Evolutionary conservation across 2,797 vertebrate genomes (phyloP), one percentile per base, ranked within the genome.

Genomic region (Enteromius viviparus): DNA sequence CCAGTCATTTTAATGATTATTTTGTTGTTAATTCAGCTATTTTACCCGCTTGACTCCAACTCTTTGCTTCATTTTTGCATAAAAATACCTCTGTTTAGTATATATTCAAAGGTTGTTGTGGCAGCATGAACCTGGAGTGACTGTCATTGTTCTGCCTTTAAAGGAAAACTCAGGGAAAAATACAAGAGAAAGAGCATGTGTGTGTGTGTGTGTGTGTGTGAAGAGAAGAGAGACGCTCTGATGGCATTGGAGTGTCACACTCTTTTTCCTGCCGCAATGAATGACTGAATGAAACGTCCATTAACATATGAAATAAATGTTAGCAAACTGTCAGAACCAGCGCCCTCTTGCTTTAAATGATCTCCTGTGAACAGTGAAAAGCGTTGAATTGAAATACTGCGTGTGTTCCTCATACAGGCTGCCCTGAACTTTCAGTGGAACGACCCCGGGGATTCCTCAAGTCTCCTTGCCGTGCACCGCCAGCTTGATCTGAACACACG

Each of bases 281-380:
- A 83, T 62, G 76, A 81, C 49, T 68, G 62, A 75, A 80, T 82
- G 26, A 81, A 83, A 51, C 34, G 1, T 17, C 37, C 47, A 82
- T 87, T 82, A 69, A 58, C 80, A 82, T 85, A 82, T 79, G 80
- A 87, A 80, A 74, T 80, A 55, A 76, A 82, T 66, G 80, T 64
- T 64, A 74, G 34, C 37, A 64, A 69, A 74, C 75, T 87, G 69
- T 68, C 66, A 62, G 55, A 53, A 60, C 55, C 51, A 72, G 58
- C 62, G 32, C 19, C 71, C n/a, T 62, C 66, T 53, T 53, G 66
- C 81, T 58, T 76, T 45, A 71, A 81, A 76, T 69, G 53, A 79
- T 84, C 70, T 80, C 78, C 62, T 45, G 78, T 84, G 83, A 84
- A 84, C 83, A 47, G 84, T 69, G 78, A 70, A 70, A 85, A 85